phyloP scores from a whole-genome alignment of 1,140 invertebrate genomes.

The Helicoverpa zea region DNA sequence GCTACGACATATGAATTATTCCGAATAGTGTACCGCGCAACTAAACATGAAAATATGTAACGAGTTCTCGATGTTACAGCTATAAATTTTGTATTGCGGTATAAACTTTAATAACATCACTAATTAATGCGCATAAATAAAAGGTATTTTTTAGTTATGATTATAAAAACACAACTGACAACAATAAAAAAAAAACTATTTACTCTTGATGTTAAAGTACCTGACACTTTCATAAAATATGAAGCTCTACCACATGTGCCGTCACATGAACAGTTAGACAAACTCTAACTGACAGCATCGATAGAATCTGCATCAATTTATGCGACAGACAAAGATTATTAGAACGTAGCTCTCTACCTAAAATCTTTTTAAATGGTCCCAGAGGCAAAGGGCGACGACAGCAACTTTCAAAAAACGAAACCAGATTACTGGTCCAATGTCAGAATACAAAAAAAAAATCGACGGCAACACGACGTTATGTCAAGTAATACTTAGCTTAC shows the following conservation, averaged over 20 bases:
- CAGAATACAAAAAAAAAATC: constrained; percentile 45
- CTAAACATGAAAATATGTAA: constrained; percentile 25
- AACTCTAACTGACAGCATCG: too few species aligned
- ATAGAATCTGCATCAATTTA: too few species aligned
- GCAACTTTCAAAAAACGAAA: constrained; percentile 21
- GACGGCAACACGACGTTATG: constrained; percentile 32
- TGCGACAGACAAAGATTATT: too few species aligned
- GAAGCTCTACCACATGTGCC: too few species aligned
- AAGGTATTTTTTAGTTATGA: not conserved
- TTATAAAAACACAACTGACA: not conserved
- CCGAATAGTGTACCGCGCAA: not conserved
- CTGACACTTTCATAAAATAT: too few species aligned
- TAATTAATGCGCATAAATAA: not conserved
- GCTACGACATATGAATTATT: constrained; percentile 4
- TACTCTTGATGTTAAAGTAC: too few species aligned
- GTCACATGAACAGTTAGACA: too few species aligned
- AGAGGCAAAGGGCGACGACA: not conserved
- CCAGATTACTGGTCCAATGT: constrained; percentile 52
- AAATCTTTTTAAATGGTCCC: too few species aligned
- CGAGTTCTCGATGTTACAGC: constrained; percentile 17
- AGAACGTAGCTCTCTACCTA: too few species aligned
- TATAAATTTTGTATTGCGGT: not conserved
- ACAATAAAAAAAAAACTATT: too few species aligned
- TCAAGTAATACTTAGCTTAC: constrained; percentile 19
- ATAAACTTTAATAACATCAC: not conserved